Conservation (phyloP, 2,888 invertebrate genomes). For the Marronus borbonicus region DNA sequence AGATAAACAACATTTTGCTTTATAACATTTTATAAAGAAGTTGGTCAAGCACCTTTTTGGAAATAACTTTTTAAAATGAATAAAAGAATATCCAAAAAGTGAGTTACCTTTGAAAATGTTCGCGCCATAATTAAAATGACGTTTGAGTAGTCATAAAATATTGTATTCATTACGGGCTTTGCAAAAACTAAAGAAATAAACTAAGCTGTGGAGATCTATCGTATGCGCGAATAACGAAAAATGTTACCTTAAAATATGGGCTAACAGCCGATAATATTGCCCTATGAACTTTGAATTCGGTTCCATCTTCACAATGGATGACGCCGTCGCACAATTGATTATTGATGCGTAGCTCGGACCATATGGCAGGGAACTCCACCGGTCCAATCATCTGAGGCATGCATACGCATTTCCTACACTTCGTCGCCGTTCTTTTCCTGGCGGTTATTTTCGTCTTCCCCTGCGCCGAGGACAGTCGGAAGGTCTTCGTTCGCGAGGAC, state of each 20-base stretch:
- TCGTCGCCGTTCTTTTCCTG: conserved; percentile 62
- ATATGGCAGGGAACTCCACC: conserved; percentile 78
- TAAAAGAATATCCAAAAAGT: too few relatives aligned
- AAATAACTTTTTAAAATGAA: too few relatives aligned
- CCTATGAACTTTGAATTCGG: conserved; percentile 78
- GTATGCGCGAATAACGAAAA: neutral
- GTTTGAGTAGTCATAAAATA: neutral
- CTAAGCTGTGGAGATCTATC: neutral
- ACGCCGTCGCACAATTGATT: conserved; percentile 81
- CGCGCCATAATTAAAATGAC: conserved; percentile 21
- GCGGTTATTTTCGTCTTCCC: conserved; percentile 51
- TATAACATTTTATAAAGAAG: too few relatives aligned
- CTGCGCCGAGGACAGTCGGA: conserved; percentile 49
- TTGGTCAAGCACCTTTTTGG: too few relatives aligned
- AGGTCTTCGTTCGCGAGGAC: conserved; percentile 56
- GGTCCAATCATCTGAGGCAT: conserved; percentile 75
- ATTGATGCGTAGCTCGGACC: conserved; percentile 79
- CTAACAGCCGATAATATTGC: conserved; percentile 82
- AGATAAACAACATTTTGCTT: too few relatives aligned
- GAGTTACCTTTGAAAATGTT: conserved; percentile 16
- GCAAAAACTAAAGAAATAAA: neutral
- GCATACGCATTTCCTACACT: conserved; percentile 74
- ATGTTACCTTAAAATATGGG: conserved; percentile 77
- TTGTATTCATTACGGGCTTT: too few relatives aligned
- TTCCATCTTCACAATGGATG: conserved; percentile 77